Conservation (phyloP, 2,797 vertebrate species). For the Tolypeutes matacus region DNA sequence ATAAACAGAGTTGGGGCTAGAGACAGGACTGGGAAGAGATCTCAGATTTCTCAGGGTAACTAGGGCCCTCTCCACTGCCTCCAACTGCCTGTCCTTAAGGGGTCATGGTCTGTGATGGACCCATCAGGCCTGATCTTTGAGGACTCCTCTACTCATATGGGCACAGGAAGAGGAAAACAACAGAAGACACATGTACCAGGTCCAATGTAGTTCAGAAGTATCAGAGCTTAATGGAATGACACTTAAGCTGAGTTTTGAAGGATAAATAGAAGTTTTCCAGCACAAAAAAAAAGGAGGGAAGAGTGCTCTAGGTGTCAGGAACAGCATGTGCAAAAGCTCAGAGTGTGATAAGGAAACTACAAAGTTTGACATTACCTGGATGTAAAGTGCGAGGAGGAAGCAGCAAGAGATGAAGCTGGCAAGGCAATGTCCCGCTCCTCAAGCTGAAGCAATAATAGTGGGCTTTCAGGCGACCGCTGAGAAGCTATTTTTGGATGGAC, state of each 20-base stretch:
- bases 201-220: neutral
- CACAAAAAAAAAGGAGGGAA: neutral
- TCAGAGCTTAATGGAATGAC: neutral
- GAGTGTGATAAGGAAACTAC: neutral
- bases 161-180: neutral
- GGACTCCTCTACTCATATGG: neutral
- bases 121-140: neutral
- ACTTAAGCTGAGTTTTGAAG: conserved; percentile 31
- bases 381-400: neutral
- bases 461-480: neutral
- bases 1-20: neutral
- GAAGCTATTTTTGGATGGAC: conserved; percentile 51
- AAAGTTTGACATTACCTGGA: neutral
- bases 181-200: neutral
- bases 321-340: neutral
- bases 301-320: neutral
- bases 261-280: conserved; percentile 59
- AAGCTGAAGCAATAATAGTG: neutral
- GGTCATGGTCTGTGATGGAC: neutral
- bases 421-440: neutral
- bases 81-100: neutral
- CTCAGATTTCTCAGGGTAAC: neutral
- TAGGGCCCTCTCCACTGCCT: neutral
- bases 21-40: neutral
- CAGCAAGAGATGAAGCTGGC: neutral